Conservation (phyloP, 2,113 vertebrate species). For the Galemys pyrenaicus region DNA sequence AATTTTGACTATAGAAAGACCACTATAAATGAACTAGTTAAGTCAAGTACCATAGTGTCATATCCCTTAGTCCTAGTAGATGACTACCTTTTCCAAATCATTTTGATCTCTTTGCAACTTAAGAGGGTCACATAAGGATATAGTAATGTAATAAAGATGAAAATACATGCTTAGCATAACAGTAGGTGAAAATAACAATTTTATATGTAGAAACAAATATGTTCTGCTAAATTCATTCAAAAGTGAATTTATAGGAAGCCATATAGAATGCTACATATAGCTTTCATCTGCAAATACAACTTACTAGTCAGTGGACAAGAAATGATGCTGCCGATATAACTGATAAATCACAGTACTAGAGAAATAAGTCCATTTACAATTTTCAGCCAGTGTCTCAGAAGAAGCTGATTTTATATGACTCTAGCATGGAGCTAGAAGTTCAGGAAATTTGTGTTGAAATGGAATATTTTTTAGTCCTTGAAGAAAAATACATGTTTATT, state of each 20-base stretch:
- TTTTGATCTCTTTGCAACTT: not conserved
- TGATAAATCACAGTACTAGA: not conserved
- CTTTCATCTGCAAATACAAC: not conserved
- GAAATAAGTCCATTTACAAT: not conserved
- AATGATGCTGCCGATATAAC: not conserved
- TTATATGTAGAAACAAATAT: conserved; percentile 7
- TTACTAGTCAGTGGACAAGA: not conserved
- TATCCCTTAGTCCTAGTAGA: not conserved
- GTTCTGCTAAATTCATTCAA: conserved; percentile 15
- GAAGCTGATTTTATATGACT: not conserved
- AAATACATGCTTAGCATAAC: not conserved
- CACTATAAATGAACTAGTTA: not conserved
- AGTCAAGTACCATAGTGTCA: not conserved
- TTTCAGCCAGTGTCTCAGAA: conserved; percentile 32
- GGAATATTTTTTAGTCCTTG: conserved; percentile 7
- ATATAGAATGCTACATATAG: not conserved
- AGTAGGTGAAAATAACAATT: not conserved
- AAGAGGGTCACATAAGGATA: not conserved
- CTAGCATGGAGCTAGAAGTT: not conserved
- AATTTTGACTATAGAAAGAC: conserved; percentile 22
- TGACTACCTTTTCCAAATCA: not conserved
- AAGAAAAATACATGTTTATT: conserved; percentile 19
- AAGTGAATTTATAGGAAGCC: conserved; percentile 3
- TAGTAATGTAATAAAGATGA: not conserved
- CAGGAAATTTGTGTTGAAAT: not conserved